Conservation (phyloP, 2,113 vertebrate genomes). For the Probosciger aterrimus region DNA sequence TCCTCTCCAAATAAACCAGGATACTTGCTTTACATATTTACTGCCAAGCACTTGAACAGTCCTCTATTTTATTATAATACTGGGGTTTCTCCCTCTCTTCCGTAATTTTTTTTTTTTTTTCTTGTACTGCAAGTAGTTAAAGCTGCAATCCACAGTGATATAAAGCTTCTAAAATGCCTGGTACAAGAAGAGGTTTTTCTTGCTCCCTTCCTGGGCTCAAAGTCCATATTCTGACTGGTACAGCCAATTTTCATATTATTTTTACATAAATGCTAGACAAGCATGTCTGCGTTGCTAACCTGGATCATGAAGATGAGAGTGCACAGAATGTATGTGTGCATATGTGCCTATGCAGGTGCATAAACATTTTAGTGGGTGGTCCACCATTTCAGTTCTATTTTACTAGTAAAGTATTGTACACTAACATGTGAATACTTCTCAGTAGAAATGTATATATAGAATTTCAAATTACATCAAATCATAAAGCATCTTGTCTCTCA, state of each 20-base stretch:
- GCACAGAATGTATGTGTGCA: constrained; percentile 25
- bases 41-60: constrained; percentile 60
- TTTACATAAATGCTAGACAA: constrained; percentile 76
- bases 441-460: neutral
- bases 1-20: constrained; percentile 51
- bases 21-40: constrained; percentile 64
- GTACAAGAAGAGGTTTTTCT: constrained; percentile 14
- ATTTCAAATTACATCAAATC: constrained; percentile 2
- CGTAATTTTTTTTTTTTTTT: neutral
- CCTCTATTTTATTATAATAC: constrained; percentile 47
- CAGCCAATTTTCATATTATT: constrained; percentile 72
- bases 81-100: neutral
- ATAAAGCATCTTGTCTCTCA: constrained; percentile 8
- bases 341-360: constrained; percentile 8
- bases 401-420: constrained; percentile 54
- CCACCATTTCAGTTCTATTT: constrained; percentile 47
- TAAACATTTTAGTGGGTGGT: constrained; percentile 38
- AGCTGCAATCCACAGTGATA: constrained; percentile 52
- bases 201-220: constrained; percentile 25
- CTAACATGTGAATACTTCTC: constrained; percentile 33
- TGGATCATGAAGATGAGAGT: constrained; percentile 52
- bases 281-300: constrained; percentile 64
- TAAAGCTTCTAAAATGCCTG: constrained; percentile 44
- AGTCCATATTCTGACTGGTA: constrained; percentile 57
- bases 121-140: neutral